A percentile compares a stretch with the other conserved stretches of the same genome.
Evolutionary conservation across 2,797 vertebrate species (phyloP).

Genomic region (Thamnophis elegans): DNA sequence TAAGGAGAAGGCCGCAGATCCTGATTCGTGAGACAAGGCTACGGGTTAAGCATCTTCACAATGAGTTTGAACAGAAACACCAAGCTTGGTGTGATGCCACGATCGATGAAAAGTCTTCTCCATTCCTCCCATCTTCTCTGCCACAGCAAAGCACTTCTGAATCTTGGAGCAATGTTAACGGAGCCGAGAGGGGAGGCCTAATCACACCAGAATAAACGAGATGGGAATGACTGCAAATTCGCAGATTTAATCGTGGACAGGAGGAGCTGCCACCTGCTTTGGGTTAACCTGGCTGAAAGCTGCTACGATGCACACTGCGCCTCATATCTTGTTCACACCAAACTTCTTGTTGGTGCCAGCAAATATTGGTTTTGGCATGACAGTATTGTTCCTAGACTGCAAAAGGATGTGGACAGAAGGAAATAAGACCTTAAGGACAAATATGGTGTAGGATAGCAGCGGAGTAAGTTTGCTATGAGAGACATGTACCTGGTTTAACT

Average conservation of each 20-base stretch:
- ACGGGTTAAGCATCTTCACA: neutral
- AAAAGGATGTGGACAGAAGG: neutral
- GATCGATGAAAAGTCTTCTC: neutral
- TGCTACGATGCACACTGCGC: neutral
- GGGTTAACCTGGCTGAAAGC: neutral
- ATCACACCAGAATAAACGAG: neutral
- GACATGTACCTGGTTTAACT: neutral
- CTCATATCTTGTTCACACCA: neutral
- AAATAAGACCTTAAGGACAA: neutral
- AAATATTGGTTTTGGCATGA: neutral
- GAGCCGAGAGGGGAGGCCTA: neutral
- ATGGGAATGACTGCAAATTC: neutral
- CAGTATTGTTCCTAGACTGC: neutral
- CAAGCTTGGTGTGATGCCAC: neutral
- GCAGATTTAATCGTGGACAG: conserved; percentile 15
- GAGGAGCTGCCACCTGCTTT: neutral
- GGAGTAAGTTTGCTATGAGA: conserved; percentile 9
- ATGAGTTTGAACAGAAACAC: neutral
- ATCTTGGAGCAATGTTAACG: neutral
- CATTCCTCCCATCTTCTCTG: neutral
- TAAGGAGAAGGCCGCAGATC: neutral
- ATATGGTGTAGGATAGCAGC: neutral
- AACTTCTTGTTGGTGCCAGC: neutral
- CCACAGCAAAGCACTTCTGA: conserved; percentile 3
- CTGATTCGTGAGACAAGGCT: too few species aligned